phyloP scores from a whole-genome alignment of 2,113 vertebrate species.

The Cisticola juncidis region DNA sequence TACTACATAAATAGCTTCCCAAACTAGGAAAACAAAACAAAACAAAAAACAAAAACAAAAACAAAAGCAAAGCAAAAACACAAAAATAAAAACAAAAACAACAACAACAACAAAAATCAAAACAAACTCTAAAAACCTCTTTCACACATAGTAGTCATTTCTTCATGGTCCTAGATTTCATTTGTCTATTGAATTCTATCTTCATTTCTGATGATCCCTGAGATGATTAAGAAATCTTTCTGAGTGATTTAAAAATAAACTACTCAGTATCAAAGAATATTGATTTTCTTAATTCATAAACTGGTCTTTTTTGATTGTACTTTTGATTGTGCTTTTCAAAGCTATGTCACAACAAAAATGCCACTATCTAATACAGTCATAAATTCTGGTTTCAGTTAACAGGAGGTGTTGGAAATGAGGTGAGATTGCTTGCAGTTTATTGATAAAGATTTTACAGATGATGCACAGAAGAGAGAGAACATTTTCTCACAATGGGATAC shows the following conservation, averaged over 20 bases:
- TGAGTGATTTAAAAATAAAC: neutral
- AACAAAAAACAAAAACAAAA: neutral
- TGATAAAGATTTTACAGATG: neutral
- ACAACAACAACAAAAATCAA: neutral
- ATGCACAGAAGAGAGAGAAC: neutral
- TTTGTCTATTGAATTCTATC: neutral
- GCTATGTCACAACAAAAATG: neutral
- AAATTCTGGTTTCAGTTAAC: neutral
- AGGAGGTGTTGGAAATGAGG: neutral
- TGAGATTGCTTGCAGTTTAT: neutral
- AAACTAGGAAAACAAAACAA: neutral
- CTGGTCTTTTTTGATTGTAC: neutral
- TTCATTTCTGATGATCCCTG: neutral
- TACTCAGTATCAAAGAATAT: neutral
- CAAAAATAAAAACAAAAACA: neutral
- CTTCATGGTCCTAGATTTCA: neutral
- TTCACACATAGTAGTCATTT: neutral
- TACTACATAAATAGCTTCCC: neutral
- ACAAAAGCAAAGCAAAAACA: too few species aligned
- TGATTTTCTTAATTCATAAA: neutral
- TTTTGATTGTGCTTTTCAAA: neutral
- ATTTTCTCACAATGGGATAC: neutral
- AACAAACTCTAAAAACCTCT: rapidly evolving
- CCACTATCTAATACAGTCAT: neutral
- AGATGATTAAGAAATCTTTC: neutral